Evolutionary conservation across 2,113 vertebrate genomes (phyloP).

Genomic region (Tor tambroides): DNA sequence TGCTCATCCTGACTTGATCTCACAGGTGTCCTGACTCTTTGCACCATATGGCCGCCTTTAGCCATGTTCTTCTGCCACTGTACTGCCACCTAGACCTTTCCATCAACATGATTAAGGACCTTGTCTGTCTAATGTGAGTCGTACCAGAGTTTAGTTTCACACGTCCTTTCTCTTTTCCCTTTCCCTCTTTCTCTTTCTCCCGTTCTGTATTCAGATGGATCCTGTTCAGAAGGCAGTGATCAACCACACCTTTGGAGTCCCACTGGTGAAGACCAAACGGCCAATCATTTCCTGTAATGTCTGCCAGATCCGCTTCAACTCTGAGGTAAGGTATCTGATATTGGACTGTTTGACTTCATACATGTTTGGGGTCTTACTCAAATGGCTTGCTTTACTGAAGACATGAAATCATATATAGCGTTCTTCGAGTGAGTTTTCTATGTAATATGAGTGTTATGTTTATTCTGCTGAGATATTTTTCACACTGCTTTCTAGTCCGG

Average conservation of each 20-base stretch:
- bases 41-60: not conserved
- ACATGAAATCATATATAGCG: not conserved
- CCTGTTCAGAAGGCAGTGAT: slow-evolving; percentile 93
- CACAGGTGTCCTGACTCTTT: slow-evolving; percentile 30
- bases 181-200: slow-evolving; percentile 26
- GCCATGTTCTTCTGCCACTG: not conserved
- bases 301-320: slow-evolving; percentile 96
- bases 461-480: slow-evolving; percentile 27
- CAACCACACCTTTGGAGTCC: slow-evolving; percentile 89
- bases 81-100: slow-evolving; percentile 31
- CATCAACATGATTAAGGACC: slow-evolving; percentile 52
- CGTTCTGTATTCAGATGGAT: slow-evolving; percentile 82
- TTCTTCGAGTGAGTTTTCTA: not conserved
- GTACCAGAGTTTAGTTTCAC: slow-evolving; percentile 41
- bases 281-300: slow-evolving; percentile 93
- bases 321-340: slow-evolving; percentile 80
- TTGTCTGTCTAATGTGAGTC: slow-evolving; percentile 34
- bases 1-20: slow-evolving; percentile 17
- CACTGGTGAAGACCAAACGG: slow-evolving; percentile 86
- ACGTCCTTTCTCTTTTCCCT: slow-evolving; percentile 41
- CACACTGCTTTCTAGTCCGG: slow-evolving; percentile 21
- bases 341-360: not conserved
- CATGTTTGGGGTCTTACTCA: not conserved
- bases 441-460: slow-evolving; percentile 23
- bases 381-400: not conserved